These are phyloP conservation scores for Tenualosa thibaudeaui DNA, from an alignment of 2,797 vertebrate genomes.

Conservation along the genomic window DNA sequence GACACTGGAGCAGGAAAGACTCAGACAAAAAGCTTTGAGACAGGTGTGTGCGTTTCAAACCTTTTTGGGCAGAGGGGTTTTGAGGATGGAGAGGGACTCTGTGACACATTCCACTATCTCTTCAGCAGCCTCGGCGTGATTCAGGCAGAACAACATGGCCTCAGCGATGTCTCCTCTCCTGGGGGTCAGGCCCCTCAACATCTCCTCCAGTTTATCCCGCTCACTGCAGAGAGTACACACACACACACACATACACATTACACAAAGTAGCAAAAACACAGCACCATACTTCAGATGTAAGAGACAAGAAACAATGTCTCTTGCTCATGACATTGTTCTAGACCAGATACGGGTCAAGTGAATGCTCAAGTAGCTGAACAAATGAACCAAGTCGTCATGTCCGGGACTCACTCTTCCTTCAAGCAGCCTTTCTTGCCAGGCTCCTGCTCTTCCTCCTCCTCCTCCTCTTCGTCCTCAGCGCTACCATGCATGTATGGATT, in stretches of 20 bases:
- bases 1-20: background rate
- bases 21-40: background rate
- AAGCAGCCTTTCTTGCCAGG: conserved; percentile 90
- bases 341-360: no score
- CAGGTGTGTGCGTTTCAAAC: conserved; percentile 51
- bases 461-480: conserved; percentile 88
- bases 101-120: conserved; percentile 97
- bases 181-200: conserved; percentile 89
- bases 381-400: conserved; percentile 27
- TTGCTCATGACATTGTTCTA: no score
- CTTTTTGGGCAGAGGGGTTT: conserved; percentile 98
- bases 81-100: conserved; percentile 94
- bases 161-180: conserved; percentile 93
- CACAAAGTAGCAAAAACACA: no score
- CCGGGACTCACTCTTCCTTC: conserved; percentile 89
- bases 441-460: conserved; percentile 91
- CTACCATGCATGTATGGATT: conserved; percentile 96
- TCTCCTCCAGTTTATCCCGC: conserved; percentile 95
- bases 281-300: no score
- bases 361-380: background rate
- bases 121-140: conserved; percentile 93
- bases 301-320: no score
- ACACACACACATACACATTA: background rate
- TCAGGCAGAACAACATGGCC: conserved; percentile 96
- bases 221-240: conserved; percentile 72